Conservation (phyloP, 2,888 invertebrate genomes). For the Embidobia sp. region DNA sequence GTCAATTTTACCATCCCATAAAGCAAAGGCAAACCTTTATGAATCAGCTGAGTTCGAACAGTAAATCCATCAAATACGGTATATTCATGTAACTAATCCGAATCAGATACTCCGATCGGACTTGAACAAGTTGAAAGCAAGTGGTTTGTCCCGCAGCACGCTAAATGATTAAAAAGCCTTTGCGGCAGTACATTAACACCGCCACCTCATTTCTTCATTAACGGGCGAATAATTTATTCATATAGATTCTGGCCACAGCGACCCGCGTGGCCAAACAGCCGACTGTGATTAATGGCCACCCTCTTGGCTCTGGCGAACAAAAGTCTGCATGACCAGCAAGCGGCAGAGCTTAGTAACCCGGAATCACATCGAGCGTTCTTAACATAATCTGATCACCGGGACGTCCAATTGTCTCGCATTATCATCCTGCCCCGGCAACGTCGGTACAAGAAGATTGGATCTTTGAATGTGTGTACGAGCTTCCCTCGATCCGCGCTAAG, state of each 20-base stretch:
- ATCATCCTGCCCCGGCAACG: constrained; percentile 46
- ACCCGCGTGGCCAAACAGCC: constrained; percentile 14
- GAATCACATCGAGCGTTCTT: constrained; percentile 16
- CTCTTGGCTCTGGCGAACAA: constrained; percentile 9
- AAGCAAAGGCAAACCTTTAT: too few relatives aligned
- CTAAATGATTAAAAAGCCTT: constrained; percentile 4
- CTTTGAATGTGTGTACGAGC: constrained; percentile 54
- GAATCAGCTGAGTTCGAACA: too few relatives aligned
- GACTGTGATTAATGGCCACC: constrained; percentile 38
- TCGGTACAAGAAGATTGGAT: constrained; percentile 59
- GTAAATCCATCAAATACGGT: too few relatives aligned
- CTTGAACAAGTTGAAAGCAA: too few relatives aligned
- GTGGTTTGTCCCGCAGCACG: too few relatives aligned
- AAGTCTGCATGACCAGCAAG: constrained; percentile 10
- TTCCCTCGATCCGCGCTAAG: constrained; percentile 45
- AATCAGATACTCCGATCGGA: too few relatives aligned
- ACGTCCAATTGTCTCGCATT: constrained; percentile 56
- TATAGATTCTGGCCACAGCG: constrained; percentile 14
- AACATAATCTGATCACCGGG: constrained; percentile 49
- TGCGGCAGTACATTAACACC: too few relatives aligned
- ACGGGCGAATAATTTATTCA: constrained; percentile 38
- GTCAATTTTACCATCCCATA: too few relatives aligned
- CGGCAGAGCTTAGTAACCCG: constrained; percentile 13
- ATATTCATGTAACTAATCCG: too few relatives aligned
- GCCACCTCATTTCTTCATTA: constrained; percentile 28